Conservation (phyloP, 2,888 invertebrate genomes). For the Aelia acuminata region DNA sequence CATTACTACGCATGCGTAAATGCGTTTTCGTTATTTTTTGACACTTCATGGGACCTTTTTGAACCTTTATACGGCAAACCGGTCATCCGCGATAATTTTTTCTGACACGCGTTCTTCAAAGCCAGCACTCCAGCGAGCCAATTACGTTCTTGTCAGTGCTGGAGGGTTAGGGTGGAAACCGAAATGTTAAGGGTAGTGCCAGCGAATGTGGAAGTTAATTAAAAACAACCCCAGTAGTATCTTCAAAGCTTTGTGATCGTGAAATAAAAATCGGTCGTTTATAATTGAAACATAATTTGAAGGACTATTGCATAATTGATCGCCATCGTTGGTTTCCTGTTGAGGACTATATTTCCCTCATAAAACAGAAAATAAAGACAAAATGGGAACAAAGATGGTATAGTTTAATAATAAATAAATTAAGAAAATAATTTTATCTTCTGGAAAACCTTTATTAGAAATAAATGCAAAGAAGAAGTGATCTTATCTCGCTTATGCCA, state of each 20-base stretch:
- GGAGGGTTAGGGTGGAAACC: not conserved
- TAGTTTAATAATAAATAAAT: too few species aligned
- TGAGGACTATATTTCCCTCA: too few species aligned
- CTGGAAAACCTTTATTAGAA: too few species aligned
- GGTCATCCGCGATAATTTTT: not conserved
- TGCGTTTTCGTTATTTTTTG: too few species aligned
- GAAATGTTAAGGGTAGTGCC: not conserved
- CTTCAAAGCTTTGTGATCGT: not conserved
- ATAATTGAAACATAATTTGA: not conserved
- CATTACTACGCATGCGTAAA: too few species aligned
- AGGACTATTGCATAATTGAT: too few species aligned
- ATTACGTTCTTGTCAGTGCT: not conserved
- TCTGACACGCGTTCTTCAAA: not conserved
- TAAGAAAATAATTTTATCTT: too few species aligned
- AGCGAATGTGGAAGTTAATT: not conserved
- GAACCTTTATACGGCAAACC: not conserved
- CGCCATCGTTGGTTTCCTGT: too few species aligned
- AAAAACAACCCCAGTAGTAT: not conserved
- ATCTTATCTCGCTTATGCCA: too few species aligned
- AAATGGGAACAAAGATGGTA: too few species aligned
- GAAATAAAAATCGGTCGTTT: not conserved
- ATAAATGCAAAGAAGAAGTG: too few species aligned
- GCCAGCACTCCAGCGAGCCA: not conserved
- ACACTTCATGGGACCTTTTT: not conserved
- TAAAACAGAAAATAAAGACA: too few species aligned